Evolutionary conservation across 2,888 invertebrate genomes (phyloP).

Genomic region (Erynnis tages): DNA sequence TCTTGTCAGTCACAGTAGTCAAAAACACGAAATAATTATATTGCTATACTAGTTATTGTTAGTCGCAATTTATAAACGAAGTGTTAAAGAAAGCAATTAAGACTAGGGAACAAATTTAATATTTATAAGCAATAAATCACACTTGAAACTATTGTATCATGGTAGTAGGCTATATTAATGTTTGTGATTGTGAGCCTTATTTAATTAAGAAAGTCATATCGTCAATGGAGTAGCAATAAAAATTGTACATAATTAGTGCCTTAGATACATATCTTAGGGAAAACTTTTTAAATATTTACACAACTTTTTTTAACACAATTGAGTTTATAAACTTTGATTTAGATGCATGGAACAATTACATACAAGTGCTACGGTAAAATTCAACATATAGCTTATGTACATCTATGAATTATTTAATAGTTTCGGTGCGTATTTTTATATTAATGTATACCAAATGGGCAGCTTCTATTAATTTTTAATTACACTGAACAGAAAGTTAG

Average conservation of each 20-base stretch:
- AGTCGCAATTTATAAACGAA: too few relatives aligned
- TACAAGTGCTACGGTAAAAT: background rate
- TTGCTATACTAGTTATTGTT: background rate
- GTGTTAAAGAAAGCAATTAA: background rate
- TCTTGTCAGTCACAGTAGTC: conserved; percentile 1
- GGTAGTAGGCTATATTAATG: background rate
- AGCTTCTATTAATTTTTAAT: too few relatives aligned
- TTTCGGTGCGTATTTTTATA: too few relatives aligned
- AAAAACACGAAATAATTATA: background rate
- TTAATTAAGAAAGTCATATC: conserved; percentile 11
- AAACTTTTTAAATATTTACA: conserved; percentile 15
- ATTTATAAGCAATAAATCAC: too few relatives aligned
- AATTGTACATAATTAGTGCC: conserved; percentile 18
- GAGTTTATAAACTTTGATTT: conserved; percentile 4
- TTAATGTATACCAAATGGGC: too few relatives aligned
- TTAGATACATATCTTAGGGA: conserved; percentile 14
- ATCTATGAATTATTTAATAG: background rate
- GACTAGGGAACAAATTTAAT: background rate
- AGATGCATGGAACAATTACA: background rate
- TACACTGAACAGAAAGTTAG: too few relatives aligned
- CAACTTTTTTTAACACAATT: background rate
- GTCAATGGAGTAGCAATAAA: background rate
- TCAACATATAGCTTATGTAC: background rate
- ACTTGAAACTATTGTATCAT: too few relatives aligned
- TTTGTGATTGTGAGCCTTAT: background rate